Conservation (phyloP, 2,113 vertebrate genomes). For the Sialia sialis region DNA sequence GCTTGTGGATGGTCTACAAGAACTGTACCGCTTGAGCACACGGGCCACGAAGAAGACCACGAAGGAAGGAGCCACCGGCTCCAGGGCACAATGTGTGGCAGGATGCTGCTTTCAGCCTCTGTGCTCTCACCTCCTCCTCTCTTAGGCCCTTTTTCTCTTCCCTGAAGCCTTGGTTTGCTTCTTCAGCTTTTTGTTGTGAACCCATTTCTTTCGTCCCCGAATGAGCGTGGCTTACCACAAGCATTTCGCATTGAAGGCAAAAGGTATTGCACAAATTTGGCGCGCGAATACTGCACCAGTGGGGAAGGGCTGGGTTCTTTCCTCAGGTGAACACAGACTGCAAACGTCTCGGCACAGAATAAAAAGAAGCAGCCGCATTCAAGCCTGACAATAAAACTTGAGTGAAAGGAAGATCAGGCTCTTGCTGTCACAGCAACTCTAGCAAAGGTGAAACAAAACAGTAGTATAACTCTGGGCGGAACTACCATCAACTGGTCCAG, state of each 20-base stretch:
- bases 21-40: neutral
- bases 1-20: neutral
- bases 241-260: slow-evolving; percentile 27
- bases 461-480: neutral
- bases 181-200: neutral
- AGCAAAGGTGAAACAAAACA: neutral
- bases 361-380: neutral
- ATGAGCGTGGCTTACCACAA: neutral
- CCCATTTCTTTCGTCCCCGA: neutral
- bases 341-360: neutral
- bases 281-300: slow-evolving; percentile 40
- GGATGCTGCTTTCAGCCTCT: neutral
- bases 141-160: neutral
- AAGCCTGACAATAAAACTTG: neutral
- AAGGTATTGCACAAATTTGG: slow-evolving; percentile 64
- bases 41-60: neutral
- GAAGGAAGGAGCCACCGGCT: neutral
- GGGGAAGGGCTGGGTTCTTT: slow-evolving; percentile 30
- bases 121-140: neutral
- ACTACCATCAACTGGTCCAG: slow-evolving; percentile 43
- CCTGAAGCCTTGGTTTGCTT: neutral
- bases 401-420: neutral
- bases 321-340: neutral
- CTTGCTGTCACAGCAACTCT: neutral
- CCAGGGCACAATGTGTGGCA: neutral